A percentile compares a stretch with the other conserved stretches of the same genome.
These are phyloP conservation scores for Hypolimnas misippus DNA, from an alignment of 2,888 invertebrate genomes.

Conservation along the genomic window DNA sequence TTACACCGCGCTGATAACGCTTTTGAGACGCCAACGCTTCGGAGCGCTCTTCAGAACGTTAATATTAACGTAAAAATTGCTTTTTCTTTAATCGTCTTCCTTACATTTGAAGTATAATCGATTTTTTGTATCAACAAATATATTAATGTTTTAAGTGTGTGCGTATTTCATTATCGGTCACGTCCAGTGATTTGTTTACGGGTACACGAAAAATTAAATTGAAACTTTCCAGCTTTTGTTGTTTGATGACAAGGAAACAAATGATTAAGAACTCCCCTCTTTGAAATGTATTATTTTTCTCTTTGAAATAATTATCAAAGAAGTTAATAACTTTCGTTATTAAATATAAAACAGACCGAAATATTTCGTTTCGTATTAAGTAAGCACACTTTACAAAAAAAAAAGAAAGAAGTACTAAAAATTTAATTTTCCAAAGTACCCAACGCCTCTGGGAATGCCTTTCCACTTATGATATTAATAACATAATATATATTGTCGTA, in stretches of 20 bases:
- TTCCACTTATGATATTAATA: constrained; percentile 33
- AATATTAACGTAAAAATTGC: constrained; percentile 66
- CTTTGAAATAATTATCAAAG: constrained; percentile 2
- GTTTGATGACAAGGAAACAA: not conserved
- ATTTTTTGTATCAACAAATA: constrained; percentile 7
- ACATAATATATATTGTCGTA: constrained; percentile 61
- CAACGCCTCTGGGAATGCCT: constrained; percentile 26
- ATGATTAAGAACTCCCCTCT: constrained; percentile 1
- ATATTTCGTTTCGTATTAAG: not conserved
- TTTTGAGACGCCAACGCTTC: constrained; percentile 58
- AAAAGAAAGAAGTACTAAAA: constrained; percentile 5
- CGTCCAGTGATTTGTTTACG: not conserved
- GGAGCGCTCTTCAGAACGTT: constrained; percentile 53
- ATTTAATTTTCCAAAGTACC: constrained; percentile 29
- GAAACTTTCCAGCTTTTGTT: not conserved
- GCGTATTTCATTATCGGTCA: not conserved
- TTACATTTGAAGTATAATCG: constrained; percentile 11
- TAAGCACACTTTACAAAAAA: not conserved
- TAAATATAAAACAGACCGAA: not conserved
- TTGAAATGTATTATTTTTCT: not conserved
- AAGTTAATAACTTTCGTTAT: not conserved
- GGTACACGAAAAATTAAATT: not conserved
- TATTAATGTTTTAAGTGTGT: not conserved
- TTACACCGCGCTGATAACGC: constrained; percentile 60
- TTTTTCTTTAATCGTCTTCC: constrained; percentile 55